A percentile compares a stretch with the other conserved stretches of the same genome.
These are phyloP conservation scores for Calliopum simillimum DNA, from an alignment of 2,888 invertebrate genomes.

Conservation along the genomic window DNA sequence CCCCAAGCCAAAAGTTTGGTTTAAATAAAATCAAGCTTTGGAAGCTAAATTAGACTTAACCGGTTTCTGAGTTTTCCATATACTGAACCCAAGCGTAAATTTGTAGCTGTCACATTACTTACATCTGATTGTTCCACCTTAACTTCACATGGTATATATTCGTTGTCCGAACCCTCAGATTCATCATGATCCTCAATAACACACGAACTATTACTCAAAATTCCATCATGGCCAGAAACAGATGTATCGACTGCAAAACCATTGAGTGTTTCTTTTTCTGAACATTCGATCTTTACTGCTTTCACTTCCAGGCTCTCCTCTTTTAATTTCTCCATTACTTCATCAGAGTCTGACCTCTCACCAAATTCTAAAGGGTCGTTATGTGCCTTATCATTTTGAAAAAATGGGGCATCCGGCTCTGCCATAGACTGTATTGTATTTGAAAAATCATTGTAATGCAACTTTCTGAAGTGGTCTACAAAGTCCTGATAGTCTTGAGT, in stretches of 20 bases:
- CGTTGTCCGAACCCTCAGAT: conserved; percentile 27
- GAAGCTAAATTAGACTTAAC: too few relatives aligned
- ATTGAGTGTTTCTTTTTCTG: not conserved
- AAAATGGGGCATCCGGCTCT: conserved; percentile 20
- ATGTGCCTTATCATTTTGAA: conserved; percentile 11
- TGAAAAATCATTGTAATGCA: conserved; percentile 42
- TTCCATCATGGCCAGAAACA: not conserved
- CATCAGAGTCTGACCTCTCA: conserved; percentile 21
- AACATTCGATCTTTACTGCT: conserved; percentile 24
- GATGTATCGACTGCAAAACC: not conserved
- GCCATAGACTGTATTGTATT: conserved; percentile 29
- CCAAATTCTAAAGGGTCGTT: conserved; percentile 39
- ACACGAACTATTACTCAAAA: not conserved
- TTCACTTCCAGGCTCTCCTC: not conserved
- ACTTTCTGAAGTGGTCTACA: conserved; percentile 43
- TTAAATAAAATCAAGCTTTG: too few relatives aligned
- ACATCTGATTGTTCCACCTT: conserved; percentile 37
- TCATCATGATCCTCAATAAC: not conserved
- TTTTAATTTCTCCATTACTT: conserved; percentile 24
- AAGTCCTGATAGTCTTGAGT: conserved; percentile 44
- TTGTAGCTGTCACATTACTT: conserved; percentile 23
- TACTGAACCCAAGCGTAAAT: too few relatives aligned
- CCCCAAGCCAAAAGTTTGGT: too few relatives aligned
- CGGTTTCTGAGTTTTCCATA: too few relatives aligned
- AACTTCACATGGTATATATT: conserved; percentile 28